Conservation (phyloP, 2,113 vertebrate genomes). For the Phalacrocorax pelagicus region DNA sequence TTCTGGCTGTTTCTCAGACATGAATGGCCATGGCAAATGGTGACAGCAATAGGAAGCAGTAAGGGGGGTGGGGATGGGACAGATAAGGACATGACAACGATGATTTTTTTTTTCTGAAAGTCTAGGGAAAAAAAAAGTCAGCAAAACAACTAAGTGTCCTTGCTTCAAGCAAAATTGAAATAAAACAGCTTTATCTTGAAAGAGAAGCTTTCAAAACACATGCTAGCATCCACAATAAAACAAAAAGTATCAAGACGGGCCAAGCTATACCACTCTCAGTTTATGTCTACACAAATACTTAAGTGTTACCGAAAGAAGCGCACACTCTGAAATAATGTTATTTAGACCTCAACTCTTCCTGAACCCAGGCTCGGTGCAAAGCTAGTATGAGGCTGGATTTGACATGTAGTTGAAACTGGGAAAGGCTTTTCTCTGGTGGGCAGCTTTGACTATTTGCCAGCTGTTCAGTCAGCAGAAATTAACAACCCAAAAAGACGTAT, state of each 20-base stretch:
- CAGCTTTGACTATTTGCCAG: not conserved
- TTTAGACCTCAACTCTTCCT: not conserved
- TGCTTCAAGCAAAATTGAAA: not conserved
- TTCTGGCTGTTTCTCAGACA: not conserved
- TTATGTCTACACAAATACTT: not conserved
- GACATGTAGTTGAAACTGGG: not conserved
- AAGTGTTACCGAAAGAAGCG: not conserved
- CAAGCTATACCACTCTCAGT: not conserved
- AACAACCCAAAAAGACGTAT: not conserved
- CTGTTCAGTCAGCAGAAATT: not conserved
- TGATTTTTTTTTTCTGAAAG: not conserved
- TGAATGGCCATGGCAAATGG: not conserved
- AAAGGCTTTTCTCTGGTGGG: not conserved
- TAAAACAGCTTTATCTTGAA: not conserved
- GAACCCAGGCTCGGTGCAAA: not conserved
- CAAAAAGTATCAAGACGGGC: not conserved
- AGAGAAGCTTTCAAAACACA: not conserved
- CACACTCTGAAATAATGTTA: not conserved
- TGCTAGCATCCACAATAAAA: not conserved
- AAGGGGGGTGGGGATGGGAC: accelerated
- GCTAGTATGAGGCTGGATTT: not conserved
- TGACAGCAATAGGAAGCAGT: not conserved
- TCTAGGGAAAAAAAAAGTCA: not conserved
- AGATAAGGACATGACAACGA: accelerated
- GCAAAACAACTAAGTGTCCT: not conserved